phyloP scores from a whole-genome alignment of 2,113 vertebrate species.

The Aptenodytes patagonicus region DNA sequence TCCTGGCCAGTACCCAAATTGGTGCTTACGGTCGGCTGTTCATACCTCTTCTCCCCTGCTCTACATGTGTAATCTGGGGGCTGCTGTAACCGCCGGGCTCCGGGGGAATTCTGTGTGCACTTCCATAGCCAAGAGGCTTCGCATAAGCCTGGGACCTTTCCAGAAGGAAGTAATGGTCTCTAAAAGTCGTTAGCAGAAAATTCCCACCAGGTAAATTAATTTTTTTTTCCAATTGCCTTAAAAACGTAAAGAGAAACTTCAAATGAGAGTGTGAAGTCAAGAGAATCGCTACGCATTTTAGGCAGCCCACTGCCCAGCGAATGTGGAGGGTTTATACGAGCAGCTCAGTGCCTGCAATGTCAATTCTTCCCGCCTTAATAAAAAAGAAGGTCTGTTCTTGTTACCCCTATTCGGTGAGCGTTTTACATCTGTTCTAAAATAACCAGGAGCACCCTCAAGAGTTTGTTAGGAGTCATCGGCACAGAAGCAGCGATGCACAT shows the following conservation, averaged over 20 bases:
- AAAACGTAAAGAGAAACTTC: neutral
- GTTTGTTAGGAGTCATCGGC: too few relatives aligned
- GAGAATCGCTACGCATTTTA: neutral
- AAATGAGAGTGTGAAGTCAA: neutral
- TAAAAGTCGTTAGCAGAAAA: neutral
- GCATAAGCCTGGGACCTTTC: fast-evolving
- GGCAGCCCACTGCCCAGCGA: neutral
- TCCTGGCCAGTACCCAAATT: neutral
- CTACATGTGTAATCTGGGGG: neutral
- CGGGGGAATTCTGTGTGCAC: fast-evolving
- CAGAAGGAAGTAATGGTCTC: neutral
- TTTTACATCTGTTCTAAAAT: fast-evolving
- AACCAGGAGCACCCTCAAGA: too few relatives aligned
- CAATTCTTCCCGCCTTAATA: neutral
- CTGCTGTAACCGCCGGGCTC: neutral
- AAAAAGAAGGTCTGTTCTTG: neutral
- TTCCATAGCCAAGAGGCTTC: neutral
- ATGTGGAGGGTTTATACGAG: fast-evolving
- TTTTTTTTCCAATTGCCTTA: neutral
- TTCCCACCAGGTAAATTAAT: neutral
- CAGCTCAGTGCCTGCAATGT: neutral
- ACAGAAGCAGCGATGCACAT: neutral
- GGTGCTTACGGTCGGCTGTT: neutral
- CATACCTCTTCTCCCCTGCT: neutral
- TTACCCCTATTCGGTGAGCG: fast-evolving